These are phyloP conservation scores for Pantala flavescens DNA, from an alignment of 1,140 invertebrate genomes.

Conservation along the genomic window DNA sequence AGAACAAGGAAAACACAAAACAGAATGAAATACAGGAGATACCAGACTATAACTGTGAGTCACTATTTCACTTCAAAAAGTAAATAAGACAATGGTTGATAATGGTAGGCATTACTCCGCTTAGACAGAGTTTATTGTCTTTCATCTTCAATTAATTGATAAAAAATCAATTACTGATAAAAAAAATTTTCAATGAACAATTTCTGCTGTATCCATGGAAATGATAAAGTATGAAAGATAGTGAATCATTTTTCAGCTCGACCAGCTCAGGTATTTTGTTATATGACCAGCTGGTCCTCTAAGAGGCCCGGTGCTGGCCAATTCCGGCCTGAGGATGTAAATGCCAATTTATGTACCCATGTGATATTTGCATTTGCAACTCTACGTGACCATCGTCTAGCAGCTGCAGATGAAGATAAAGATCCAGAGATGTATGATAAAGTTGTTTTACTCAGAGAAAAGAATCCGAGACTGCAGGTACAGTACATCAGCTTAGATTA, in stretches of 20 bases:
- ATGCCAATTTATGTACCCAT: slow-evolving; percentile 80
- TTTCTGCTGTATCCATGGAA: neutral
- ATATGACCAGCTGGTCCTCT: slow-evolving; percentile 88
- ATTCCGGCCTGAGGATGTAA: slow-evolving; percentile 79
- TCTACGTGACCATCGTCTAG: slow-evolving; percentile 68
- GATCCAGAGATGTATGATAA: slow-evolving; percentile 75
- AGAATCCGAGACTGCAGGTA: slow-evolving; percentile 82
- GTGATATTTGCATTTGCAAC: slow-evolving; percentile 88
- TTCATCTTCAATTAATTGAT: too few relatives aligned
- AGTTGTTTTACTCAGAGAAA: slow-evolving; percentile 70
- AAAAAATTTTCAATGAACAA: slow-evolving; percentile 29
- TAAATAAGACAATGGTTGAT: too few relatives aligned
- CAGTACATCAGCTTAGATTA: slow-evolving; percentile 15
- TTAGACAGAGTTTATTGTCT: too few relatives aligned
- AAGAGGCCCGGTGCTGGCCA: slow-evolving; percentile 75
- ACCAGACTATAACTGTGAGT: slow-evolving; percentile 39
- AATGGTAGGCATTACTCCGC: too few relatives aligned
- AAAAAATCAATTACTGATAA: slow-evolving; percentile 19
- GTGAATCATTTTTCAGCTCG: slow-evolving; percentile 46
- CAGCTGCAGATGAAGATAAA: slow-evolving; percentile 59
- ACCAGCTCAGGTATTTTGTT: slow-evolving; percentile 78
- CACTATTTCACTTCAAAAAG: neutral
- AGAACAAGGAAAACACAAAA: slow-evolving; percentile 36
- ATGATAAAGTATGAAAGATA: neutral
- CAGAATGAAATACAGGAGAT: slow-evolving; percentile 21